Conservation (phyloP, 2,888 invertebrate species). For the Achlya flavicornis region DNA sequence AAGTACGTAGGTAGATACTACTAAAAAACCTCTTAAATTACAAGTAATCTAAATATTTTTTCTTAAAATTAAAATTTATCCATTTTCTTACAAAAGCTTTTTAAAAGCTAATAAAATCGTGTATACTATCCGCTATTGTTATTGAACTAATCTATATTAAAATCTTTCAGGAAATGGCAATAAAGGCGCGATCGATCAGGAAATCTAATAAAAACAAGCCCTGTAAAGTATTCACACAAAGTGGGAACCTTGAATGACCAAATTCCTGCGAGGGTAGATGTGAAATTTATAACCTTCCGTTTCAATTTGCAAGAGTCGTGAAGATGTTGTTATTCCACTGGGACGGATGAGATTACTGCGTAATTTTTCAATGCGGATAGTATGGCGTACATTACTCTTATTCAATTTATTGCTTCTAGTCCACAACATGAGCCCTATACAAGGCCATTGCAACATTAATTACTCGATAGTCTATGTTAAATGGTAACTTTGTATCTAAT, state of each 20-base stretch:
- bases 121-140: too few relatives aligned
- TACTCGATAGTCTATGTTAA: too few relatives aligned
- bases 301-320: slow-evolving; percentile 71
- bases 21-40: too few relatives aligned
- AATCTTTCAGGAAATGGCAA: slow-evolving; percentile 28
- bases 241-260: slow-evolving; percentile 52
- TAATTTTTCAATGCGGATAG: not conserved
- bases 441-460: too few relatives aligned
- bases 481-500: too few relatives aligned
- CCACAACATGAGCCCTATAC: too few relatives aligned
- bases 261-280: slow-evolving; percentile 61
- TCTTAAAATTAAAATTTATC: not conserved
- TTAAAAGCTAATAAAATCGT: not conserved
- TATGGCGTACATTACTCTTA: too few relatives aligned
- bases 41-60: too few relatives aligned
- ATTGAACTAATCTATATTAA: slow-evolving; percentile 13
- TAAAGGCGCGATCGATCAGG: slow-evolving; percentile 19
- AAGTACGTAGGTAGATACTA: too few relatives aligned
- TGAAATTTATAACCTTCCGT: slow-evolving; percentile 77
- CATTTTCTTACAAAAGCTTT: not conserved
- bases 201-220: slow-evolving; percentile 36
- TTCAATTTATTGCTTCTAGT: too few relatives aligned
- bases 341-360: slow-evolving; percentile 27
- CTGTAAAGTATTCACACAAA: slow-evolving; percentile 70
- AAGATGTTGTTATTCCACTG: slow-evolving; percentile 57